phyloP scores from a whole-genome alignment of 2,888 invertebrate species.

The Epicampocera succincta region DNA sequence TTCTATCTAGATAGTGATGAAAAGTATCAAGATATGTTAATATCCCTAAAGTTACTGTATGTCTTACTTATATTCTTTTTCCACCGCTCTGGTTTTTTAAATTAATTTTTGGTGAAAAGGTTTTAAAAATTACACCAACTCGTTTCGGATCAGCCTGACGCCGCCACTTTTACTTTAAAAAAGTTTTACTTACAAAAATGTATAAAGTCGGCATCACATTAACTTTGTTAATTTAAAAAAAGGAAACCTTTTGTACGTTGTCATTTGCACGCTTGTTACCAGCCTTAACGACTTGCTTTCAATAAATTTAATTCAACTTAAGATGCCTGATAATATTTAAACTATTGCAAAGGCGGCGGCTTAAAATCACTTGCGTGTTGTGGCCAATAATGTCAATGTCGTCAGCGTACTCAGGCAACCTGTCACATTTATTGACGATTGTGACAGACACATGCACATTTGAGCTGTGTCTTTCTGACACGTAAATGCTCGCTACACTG shows the following conservation, averaged over 20 bases:
- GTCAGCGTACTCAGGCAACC: slow-evolving; percentile 48
- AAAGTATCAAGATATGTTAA: too few species aligned
- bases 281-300: slow-evolving; percentile 28
- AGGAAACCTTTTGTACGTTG: not conserved
- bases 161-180: not conserved
- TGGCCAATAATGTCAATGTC: slow-evolving; percentile 53
- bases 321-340: slow-evolving; percentile 41
- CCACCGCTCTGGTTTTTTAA: too few species aligned
- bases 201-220: not conserved
- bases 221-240: not conserved
- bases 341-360: slow-evolving; percentile 36
- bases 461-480: slow-evolving; percentile 44
- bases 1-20: too few species aligned
- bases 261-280: slow-evolving; percentile 4
- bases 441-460: slow-evolving; percentile 47
- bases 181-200: not conserved
- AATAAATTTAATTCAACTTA: slow-evolving; percentile 23
- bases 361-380: slow-evolving; percentile 48
- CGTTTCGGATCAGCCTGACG: not conserved
- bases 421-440: slow-evolving; percentile 52
- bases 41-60: too few species aligned
- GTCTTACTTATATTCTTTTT: too few species aligned
- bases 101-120: too few species aligned
- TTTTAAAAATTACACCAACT: too few species aligned
- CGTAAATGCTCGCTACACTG: slow-evolving; percentile 16